Conservation (phyloP, 2,113 vertebrate species). For the Nannobrachium achirus region DNA sequence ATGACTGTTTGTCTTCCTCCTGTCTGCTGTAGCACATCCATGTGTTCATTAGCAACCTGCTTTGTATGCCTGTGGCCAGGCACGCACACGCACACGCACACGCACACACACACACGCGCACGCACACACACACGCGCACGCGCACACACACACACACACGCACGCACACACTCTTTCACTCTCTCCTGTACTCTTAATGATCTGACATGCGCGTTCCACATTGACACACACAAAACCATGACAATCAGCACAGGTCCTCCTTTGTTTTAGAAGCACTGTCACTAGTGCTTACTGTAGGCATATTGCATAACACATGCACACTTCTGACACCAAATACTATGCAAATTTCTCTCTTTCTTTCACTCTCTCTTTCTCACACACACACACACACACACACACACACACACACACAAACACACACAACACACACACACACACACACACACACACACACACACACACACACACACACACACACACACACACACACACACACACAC, state of each 20-base stretch:
- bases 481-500: too few species aligned
- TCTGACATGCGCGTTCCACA: slow-evolving; percentile 11
- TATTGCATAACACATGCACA: slow-evolving; percentile 38
- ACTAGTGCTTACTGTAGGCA: slow-evolving; percentile 20
- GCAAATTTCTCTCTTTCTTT: slow-evolving; percentile 17
- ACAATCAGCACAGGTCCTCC: slow-evolving; percentile 22
- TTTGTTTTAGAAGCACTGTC: slow-evolving; percentile 48
- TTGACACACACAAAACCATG: slow-evolving; percentile 16
- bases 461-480: too few species aligned
- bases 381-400: neutral
- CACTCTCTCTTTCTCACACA: too few species aligned
- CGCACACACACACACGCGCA: neutral
- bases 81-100: too few species aligned
- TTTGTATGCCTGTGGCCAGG: slow-evolving; percentile 50
- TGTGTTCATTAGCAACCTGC: slow-evolving; percentile 67
- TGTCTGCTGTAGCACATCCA: slow-evolving; percentile 62
- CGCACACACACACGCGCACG: slow-evolving; percentile 3
- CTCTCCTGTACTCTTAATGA: slow-evolving; percentile 36
- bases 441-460: neutral
- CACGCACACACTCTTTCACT: slow-evolving; percentile 5
- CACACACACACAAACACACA: neutral
- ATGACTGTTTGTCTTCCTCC: slow-evolving; percentile 50
- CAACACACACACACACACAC: neutral
- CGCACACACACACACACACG: slow-evolving; percentile 1
- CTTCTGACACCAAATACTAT: slow-evolving; percentile 17